A percentile compares a stretch with the other conserved stretches of the same genome.
Conservation (phyloP, 2,113 vertebrate genomes). For the Ptilonorhynchus violaceus region DNA sequence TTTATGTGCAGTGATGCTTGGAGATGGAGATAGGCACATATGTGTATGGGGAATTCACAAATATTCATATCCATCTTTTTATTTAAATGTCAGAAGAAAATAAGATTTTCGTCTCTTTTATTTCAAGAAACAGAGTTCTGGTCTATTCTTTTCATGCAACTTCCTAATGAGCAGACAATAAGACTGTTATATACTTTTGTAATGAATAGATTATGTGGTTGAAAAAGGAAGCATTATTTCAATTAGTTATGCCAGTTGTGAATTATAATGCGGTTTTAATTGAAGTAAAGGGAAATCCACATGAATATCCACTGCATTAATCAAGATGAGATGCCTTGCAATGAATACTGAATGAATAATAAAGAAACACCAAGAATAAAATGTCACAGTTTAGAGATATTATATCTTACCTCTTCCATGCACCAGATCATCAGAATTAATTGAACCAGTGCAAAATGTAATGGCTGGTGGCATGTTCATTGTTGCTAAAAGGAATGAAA, state of each 20-base stretch:
- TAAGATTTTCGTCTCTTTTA: neutral
- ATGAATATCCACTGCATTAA: conserved; percentile 13
- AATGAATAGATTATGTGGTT: neutral
- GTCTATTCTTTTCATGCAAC: neutral
- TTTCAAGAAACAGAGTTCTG: neutral
- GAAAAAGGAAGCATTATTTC: conserved; percentile 29
- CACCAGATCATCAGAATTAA: neutral
- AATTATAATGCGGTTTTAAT: conserved; percentile 23
- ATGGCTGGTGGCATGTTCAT: neutral
- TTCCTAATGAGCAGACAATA: conserved; percentile 30
- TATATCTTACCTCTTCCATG: neutral
- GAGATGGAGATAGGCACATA: neutral
- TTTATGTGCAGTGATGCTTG: neutral
- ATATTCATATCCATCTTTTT: neutral
- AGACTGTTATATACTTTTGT: neutral
- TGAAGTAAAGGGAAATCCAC: neutral
- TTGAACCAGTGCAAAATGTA: neutral
- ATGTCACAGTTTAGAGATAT: neutral
- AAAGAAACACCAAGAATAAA: conserved; percentile 1
- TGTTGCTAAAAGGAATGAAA: neutral
- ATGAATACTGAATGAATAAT: neutral
- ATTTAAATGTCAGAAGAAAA: neutral
- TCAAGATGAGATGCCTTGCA: conserved; percentile 8
- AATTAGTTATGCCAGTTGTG: neutral
- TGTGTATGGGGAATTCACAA: neutral